These are phyloP conservation scores for Leptopilina syphax DNA, from an alignment of 2,888 invertebrate genomes.

Conservation along the genomic window DNA sequence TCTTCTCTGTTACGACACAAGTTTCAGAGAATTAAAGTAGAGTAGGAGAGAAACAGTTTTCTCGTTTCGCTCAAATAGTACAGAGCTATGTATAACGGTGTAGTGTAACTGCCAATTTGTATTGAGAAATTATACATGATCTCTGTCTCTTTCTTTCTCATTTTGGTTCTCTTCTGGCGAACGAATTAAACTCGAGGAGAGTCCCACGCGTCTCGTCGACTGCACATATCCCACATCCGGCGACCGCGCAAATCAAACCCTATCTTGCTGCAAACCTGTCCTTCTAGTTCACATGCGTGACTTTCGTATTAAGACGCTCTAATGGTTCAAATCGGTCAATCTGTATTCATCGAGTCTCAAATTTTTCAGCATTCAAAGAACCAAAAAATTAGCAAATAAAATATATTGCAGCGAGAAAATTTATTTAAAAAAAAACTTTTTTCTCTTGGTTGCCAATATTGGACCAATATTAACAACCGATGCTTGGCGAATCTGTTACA, in stretches of 20 bases:
- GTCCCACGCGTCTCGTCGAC: conserved; percentile 70
- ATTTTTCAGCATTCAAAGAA: neutral
- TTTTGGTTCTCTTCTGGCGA: conserved; percentile 46
- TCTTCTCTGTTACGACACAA: neutral
- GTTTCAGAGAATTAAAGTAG: conserved; percentile 31
- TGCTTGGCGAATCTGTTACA: no score
- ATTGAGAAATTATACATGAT: conserved; percentile 53
- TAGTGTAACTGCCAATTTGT: conserved; percentile 52
- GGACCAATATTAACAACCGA: no score
- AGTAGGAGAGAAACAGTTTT: conserved; percentile 5
- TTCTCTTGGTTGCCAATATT: no score
- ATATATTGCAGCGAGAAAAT: no score
- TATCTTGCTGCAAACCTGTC: conserved; percentile 59
- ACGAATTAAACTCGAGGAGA: conserved; percentile 54
- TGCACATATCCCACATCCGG: conserved; percentile 68
- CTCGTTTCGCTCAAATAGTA: conserved; percentile 20
- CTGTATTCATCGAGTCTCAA: neutral
- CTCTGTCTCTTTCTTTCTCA: conserved; percentile 35
- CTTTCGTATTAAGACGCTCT: conserved; percentile 16
- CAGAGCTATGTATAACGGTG: conserved; percentile 46
- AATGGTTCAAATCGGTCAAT: conserved; percentile 16
- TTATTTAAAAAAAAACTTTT: no score
- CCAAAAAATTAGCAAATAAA: neutral
- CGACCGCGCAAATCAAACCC: conserved; percentile 57
- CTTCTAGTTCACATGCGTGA: conserved; percentile 42